These are phyloP conservation scores for Hydrotaea cyrtoneurina DNA, from an alignment of 2,888 invertebrate species.

Conservation along the genomic window DNA sequence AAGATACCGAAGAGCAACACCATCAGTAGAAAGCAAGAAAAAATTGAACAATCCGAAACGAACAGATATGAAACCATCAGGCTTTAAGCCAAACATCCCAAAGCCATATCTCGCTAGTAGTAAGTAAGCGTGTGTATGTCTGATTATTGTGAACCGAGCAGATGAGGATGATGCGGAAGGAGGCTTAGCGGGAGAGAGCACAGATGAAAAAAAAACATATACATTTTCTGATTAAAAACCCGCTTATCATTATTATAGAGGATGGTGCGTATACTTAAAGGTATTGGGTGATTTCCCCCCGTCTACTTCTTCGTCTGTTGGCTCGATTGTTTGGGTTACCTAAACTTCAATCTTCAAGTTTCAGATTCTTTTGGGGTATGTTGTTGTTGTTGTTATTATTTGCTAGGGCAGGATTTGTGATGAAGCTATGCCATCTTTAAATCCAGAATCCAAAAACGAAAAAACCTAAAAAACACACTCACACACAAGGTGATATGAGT, in stretches of 20 bases:
- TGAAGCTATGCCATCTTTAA: constrained; percentile 59
- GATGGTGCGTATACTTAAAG: constrained; percentile 42
- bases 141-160: not conserved
- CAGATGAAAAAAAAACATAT: constrained; percentile 72
- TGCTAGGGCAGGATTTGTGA: constrained; percentile 28
- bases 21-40: constrained; percentile 54
- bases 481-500: constrained; percentile 7
- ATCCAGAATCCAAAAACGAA: not conserved
- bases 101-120: constrained; percentile 44
- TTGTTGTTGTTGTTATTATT: not conserved
- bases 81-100: constrained; percentile 28
- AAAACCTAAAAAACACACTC: too few species aligned
- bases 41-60: constrained; percentile 64
- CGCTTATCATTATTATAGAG: constrained; percentile 79
- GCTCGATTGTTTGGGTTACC: not conserved
- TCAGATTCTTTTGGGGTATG: not conserved
- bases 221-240: constrained; percentile 81
- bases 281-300: constrained; percentile 26
- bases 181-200: constrained; percentile 65
- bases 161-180: too few species aligned
- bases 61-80: constrained; percentile 43
- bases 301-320: not conserved
- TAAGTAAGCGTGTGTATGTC: constrained; percentile 35
- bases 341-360: too few species aligned
- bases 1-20: constrained; percentile 38